Percentiles rank a stretch among this genome's conserved stretches.
Evolutionary conservation across 2,888 invertebrate genomes (phyloP).

Genomic region (Melolontha melolontha): DNA sequence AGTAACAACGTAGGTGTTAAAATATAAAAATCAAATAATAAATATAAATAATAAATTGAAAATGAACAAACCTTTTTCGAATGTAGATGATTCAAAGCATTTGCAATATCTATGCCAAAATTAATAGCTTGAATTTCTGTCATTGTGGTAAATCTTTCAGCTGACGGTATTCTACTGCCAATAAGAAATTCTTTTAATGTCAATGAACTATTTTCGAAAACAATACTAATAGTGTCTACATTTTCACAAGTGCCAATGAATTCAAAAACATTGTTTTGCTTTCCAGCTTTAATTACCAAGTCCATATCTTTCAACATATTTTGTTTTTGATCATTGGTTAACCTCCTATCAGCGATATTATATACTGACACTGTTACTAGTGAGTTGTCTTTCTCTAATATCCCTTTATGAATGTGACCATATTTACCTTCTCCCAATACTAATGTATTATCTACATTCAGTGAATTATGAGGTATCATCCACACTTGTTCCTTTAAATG

Average conservation of each 20-base stretch:
- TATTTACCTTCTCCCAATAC: conserved; percentile 81
- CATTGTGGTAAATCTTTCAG: conserved; percentile 69
- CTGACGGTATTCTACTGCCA: conserved; percentile 69
- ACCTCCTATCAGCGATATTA: conserved; percentile 71
- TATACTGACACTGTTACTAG: conserved; percentile 73
- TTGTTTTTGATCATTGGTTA: conserved; percentile 65
- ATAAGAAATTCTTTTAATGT: conserved; percentile 79
- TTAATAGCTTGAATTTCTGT: conserved; percentile 74
- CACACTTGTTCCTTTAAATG: conserved; percentile 81
- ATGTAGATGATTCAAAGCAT: conserved; percentile 79
- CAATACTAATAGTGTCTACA: conserved; percentile 79
- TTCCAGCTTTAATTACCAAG: conserved; percentile 75
- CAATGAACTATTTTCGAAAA: conserved; percentile 76
- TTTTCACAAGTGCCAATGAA: conserved; percentile 86
- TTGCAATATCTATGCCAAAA: conserved; percentile 75
- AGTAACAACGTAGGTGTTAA: too few species aligned
- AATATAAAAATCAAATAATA: too few species aligned
- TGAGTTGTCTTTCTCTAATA: conserved; percentile 72
- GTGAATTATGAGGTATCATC: conserved; percentile 77
- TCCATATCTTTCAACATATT: conserved; percentile 78
- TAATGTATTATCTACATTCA: conserved; percentile 75
- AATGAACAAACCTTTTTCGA: conserved; percentile 67
- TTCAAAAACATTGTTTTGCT: conserved; percentile 78
- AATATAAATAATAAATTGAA: conserved; percentile 11
- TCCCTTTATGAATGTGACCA: conserved; percentile 81